A percentile compares a stretch with the other conserved stretches of the same genome.
phyloP scores from a whole-genome alignment of 2,113 vertebrate species.

The Mustela nigripes region DNA sequence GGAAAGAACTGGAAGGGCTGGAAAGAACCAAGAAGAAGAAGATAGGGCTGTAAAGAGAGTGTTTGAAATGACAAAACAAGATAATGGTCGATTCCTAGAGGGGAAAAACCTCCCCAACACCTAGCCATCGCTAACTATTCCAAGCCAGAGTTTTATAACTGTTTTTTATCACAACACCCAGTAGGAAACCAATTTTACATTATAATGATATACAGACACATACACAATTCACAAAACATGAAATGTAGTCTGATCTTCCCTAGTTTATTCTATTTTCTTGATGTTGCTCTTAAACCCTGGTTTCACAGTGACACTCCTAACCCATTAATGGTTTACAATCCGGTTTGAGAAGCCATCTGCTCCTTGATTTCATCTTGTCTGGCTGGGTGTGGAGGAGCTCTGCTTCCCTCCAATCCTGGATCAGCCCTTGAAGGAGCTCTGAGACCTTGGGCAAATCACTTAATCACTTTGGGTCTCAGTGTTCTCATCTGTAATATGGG shows the following conservation, averaged over 20 bases:
- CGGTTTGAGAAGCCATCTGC: not conserved
- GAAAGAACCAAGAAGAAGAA: not conserved
- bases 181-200: not conserved
- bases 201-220: not conserved
- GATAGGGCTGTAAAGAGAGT: not conserved
- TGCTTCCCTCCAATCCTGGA: not conserved
- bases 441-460: not conserved
- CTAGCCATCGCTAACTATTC: not conserved
- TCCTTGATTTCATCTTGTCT: not conserved
- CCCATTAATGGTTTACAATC: not conserved
- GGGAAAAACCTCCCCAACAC: not conserved
- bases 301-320: not conserved
- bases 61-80: not conserved
- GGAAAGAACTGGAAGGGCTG: not conserved
- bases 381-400: not conserved
- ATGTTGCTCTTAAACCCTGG: not conserved
- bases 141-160: not conserved
- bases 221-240: not conserved
- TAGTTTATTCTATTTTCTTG: not conserved
- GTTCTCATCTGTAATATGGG: not conserved
- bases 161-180: not conserved
- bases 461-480: not conserved
- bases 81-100: not conserved
- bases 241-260: not conserved
- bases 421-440: not conserved